These are phyloP conservation scores for Megalops atlanticus DNA, from an alignment of 2,113 vertebrate genomes.

Conservation along the genomic window DNA sequence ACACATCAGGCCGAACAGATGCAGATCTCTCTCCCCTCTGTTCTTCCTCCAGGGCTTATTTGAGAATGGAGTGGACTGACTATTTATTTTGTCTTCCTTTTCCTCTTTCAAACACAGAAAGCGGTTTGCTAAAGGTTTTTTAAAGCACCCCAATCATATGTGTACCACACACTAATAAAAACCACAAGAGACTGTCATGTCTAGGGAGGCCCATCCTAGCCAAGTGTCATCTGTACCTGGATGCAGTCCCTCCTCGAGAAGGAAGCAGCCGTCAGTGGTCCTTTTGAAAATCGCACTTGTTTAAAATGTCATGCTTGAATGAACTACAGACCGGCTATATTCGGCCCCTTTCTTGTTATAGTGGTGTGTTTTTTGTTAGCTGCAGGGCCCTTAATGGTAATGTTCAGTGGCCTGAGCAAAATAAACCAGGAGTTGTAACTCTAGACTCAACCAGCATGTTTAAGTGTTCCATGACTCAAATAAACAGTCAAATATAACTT, in stretches of 20 bases:
- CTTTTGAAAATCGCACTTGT: slow-evolving; percentile 47
- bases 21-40: too few species aligned
- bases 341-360: slow-evolving; percentile 51
- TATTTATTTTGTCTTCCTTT: slow-evolving; percentile 14
- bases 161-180: slow-evolving; percentile 53
- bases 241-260: slow-evolving; percentile 52
- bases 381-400: slow-evolving; percentile 26
- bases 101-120: background rate
- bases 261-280: slow-evolving; percentile 40
- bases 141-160: slow-evolving; percentile 39
- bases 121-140: slow-evolving; percentile 16
- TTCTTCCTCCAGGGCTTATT: background rate
- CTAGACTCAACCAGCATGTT: slow-evolving; percentile 12
- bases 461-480: slow-evolving; percentile 16
- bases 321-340: slow-evolving; percentile 57
- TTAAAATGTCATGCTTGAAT: slow-evolving; percentile 44
- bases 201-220: slow-evolving; percentile 20
- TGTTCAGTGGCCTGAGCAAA: slow-evolving; percentile 2
- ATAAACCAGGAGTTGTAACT: slow-evolving; percentile 17
- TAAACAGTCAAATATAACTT: slow-evolving; percentile 20
- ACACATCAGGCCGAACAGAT: too few species aligned
- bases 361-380: slow-evolving; percentile 59
- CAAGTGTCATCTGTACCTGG: slow-evolving; percentile 45
- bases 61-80: background rate
- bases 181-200: slow-evolving; percentile 47